Base-by-base conservation (phyloP, 2,113 vertebrate genomes). In the Leucopsar rothschildi region DNA sequence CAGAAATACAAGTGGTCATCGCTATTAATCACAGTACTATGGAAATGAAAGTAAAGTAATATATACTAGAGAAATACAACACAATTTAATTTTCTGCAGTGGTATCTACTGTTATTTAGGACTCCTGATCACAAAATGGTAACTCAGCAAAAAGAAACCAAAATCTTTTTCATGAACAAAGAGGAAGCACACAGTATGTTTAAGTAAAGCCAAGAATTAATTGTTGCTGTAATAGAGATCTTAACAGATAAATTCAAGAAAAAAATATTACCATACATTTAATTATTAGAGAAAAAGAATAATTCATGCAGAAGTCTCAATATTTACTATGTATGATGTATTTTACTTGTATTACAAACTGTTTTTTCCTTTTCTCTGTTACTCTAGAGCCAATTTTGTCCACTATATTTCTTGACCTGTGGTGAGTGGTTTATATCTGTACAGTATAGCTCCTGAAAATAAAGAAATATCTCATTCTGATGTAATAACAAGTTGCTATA, bases 341-440 rank as follows among this genome's bases (percentile, higher is more conserved):
- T 15, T 82, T 50, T 61, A 42, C 59, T 4, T 52, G 5, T 63
- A 20, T 76, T 44, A 71, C 8, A 31, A 44, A 47, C 4, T 61
- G 22, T 0, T 0, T 7, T 24, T 53, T 59, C 31, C 40, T 64
- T 73, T 80, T n/a, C 13, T 76, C 13, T 35, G 0, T 76, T 82
- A 42, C 7, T 1, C 18, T 47, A 19, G 21, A 70, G 10, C 5
- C 3, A 45, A 1, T 78, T 86, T 79, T 69, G 7, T 56, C 28
- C 11, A n/a, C 61, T 79, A 6, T 11, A 12, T 75, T 92, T 70
- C 50, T 59, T 86, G 33, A n/a, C 3, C 18, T 33, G 0, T 27
- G 4, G 5, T 44, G 31, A 53, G 9, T 49, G 19, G 2, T 63
- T 63, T 86, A 22, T 35, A 73, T 4, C 12, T 50, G 11, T 55